Evolutionary conservation across 2,797 vertebrate species (phyloP), one percentile per base, ranked within the genome.

Genomic region (Hoplostethus mediterraneus): DNA sequence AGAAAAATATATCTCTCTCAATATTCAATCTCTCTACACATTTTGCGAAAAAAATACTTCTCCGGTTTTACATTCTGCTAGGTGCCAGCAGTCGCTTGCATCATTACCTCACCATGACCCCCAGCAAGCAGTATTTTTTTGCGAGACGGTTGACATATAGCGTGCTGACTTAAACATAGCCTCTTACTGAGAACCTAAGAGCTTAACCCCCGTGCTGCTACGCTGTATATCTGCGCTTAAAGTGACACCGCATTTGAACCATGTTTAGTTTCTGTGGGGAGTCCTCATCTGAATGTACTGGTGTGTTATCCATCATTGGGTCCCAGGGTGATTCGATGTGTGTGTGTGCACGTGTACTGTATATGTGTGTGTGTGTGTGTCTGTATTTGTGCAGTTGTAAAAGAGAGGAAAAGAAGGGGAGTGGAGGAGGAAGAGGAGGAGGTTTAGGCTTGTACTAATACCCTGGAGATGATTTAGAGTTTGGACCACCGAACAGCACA

Each of bases 401-500:
- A 69, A 70, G 55, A 69, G 31, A 81, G 45, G 45, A 6, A 52
- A 63, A 65, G 75, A 52, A 63, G 72, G 42, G 28, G 13, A 61
- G 56, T 63, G 45, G 44, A 28, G 72, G 54, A 40, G 74, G 44
- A 28, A 70, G 54, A 40, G 74, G 66, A 3, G 70, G 48, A 8
- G 63, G 69, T 5, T 52, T 56, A 82, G 81, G 75, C 75, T 76
- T 82, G 77, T 74, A 59, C 65, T 82, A 79, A 92, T 86, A 79
- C 85, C 86, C 89, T 68, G 62, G 88, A 90, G 85, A 88, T 86
- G 85, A 92, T 92, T 91, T 89, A 90, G 78, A 73, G 76, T 80
- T 82, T 54, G 83, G 73, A 84, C 80, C 80, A 67, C 75, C 30
- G 6, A 83, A 80, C 72, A 53, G 82, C 76, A 31, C 61, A 54